Evolutionary conservation across 2,888 invertebrate genomes (phyloP).

Genomic region (Malthinus flaveolus): DNA sequence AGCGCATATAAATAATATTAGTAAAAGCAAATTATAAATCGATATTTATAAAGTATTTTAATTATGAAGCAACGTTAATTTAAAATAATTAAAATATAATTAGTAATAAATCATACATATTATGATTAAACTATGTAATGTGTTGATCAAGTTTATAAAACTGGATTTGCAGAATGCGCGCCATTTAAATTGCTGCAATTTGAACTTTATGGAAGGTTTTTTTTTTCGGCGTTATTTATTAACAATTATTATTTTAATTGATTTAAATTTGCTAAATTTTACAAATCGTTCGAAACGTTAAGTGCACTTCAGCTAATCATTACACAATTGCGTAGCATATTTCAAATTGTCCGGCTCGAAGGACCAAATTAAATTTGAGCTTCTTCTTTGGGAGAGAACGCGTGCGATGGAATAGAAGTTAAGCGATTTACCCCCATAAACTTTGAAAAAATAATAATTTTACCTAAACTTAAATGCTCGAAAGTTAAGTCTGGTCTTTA

Average conservation of each 20-base stretch:
- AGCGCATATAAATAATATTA: too few relatives aligned
- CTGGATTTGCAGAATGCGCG: neutral
- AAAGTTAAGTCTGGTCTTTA: neutral
- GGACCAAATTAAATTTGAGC: too few relatives aligned
- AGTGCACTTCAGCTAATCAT: too few relatives aligned
- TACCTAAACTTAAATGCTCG: neutral
- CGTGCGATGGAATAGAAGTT: too few relatives aligned
- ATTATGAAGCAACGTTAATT: constrained; percentile 9
- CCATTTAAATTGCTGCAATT: neutral
- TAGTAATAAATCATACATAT: constrained; percentile 11
- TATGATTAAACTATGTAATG: constrained; percentile 1
- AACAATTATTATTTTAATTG: too few relatives aligned
- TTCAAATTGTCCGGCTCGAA: too few relatives aligned
- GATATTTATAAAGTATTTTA: neutral
- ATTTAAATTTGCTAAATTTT: neutral
- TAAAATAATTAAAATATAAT: constrained; percentile 13
- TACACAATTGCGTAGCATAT: too few relatives aligned
- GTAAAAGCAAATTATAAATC: constrained; percentile 1
- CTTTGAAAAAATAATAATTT: too few relatives aligned
- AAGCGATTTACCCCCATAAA: too few relatives aligned
- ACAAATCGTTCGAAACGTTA: too few relatives aligned
- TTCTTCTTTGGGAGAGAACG: too few relatives aligned
- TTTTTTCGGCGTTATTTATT: neutral
- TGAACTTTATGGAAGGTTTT: neutral
- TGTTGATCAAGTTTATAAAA: constrained; percentile 1